phyloP scores from a whole-genome alignment of 2,113 vertebrate genomes.

The Machaerirhynchus nigripectus region DNA sequence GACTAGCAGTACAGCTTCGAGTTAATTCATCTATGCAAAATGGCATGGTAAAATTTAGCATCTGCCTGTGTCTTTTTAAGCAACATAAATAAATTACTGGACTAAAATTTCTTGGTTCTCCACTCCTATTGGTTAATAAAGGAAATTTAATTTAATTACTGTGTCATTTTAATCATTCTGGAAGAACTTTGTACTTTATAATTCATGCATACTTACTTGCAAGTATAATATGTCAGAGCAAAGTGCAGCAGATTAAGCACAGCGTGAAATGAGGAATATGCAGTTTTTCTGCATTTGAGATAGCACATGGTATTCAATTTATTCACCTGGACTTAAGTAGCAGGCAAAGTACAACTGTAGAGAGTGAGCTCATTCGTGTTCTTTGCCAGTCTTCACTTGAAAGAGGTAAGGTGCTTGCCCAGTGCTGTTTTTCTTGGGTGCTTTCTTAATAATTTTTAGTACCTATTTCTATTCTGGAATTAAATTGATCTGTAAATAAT shows the following conservation, averaged over 20 bases:
- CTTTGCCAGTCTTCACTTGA: background rate
- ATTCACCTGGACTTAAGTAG: constrained; percentile 52
- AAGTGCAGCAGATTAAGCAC: constrained; percentile 28
- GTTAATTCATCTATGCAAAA: background rate
- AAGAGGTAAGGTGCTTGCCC: constrained; percentile 48
- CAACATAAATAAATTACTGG: background rate
- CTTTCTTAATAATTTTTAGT: background rate
- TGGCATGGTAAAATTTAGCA: background rate
- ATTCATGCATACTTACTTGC: background rate
- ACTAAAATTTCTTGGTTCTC: background rate
- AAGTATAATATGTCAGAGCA: background rate
- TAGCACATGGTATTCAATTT: background rate
- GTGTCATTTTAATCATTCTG: background rate
- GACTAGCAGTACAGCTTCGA: background rate
- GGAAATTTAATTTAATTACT: background rate
- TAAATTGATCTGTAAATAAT: background rate
- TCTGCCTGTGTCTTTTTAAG: background rate
- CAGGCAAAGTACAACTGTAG: constrained; percentile 59
- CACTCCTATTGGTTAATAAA: background rate
- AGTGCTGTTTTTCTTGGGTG: background rate
- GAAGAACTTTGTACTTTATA: constrained; percentile 33
- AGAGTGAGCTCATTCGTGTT: background rate
- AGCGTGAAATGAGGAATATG: background rate
- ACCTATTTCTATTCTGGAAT: background rate
- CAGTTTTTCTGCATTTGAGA: constrained; percentile 33